A percentile compares a stretch with the other conserved stretches of the same genome.
phyloP scores from a whole-genome alignment of 2,888 invertebrate genomes.

The Formica aserva region DNA sequence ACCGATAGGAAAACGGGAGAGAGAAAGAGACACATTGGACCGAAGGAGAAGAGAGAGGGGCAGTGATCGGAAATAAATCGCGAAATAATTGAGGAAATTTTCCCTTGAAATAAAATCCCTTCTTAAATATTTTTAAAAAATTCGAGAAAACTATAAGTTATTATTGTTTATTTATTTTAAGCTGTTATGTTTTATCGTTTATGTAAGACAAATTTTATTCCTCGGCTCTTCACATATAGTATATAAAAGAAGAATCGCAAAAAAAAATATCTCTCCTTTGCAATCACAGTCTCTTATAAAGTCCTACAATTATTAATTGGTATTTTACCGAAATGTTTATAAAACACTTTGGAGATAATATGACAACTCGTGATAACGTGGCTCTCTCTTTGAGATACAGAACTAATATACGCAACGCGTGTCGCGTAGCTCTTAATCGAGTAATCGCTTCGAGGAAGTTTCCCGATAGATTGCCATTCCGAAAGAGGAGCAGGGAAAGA shows the following conservation, averaged over 20 bases:
- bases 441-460: not conserved
- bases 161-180: not conserved
- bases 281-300: not conserved
- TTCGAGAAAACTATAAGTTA: not conserved
- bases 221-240: not conserved
- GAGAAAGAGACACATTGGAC: not conserved
- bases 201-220: not conserved
- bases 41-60: not conserved
- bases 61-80: not conserved
- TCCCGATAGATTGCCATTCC: not conserved
- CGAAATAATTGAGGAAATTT: not conserved
- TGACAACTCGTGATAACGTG: constrained; percentile 18
- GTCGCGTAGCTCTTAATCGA: constrained; percentile 25
- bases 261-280: not conserved
- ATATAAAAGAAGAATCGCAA: not conserved
- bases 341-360: constrained; percentile 21
- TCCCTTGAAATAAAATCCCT: not conserved
- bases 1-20: constrained; percentile 24
- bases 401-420: not conserved
- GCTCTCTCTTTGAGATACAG: not conserved
- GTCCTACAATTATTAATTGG: constrained; percentile 13
- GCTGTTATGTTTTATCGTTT: not conserved
- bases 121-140: not conserved
- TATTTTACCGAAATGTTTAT: constrained; percentile 23
- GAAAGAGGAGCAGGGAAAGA: constrained; percentile 9